Conservation (phyloP, 2,113 vertebrate genomes). For the Xenopus laevis region DNA sequence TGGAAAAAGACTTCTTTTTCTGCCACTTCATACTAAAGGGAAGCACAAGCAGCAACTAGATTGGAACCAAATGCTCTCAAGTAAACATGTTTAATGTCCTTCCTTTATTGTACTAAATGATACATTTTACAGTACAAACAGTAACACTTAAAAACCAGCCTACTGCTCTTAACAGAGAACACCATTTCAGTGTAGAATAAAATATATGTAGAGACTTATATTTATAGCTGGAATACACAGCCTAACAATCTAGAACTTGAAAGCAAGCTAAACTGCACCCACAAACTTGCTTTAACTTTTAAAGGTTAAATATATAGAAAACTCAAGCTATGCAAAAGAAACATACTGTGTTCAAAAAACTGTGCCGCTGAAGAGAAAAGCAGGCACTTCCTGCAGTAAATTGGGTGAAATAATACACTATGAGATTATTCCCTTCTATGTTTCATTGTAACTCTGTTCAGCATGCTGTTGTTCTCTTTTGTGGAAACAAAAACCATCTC, state of each 20-base stretch:
- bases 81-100: not conserved
- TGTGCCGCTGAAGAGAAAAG: conserved; percentile 1
- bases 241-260: too few species aligned
- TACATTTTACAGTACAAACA: not conserved
- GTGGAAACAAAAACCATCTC: conserved; percentile 46
- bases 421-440: conserved; percentile 9
- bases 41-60: conserved; percentile 52
- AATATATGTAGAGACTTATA: too few species aligned
- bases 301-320: not conserved
- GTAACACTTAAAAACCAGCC: too few species aligned
- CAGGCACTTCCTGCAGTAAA: conserved; percentile 16
- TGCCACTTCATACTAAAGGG: conserved; percentile 53
- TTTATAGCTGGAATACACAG: too few species aligned
- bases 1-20: conserved; percentile 69
- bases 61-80: not conserved
- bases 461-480: conserved; percentile 29
- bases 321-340: not conserved
- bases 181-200: too few species aligned
- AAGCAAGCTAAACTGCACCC: not conserved
- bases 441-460: conserved; percentile 10
- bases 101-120: not conserved
- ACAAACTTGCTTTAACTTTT: not conserved
- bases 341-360: conserved; percentile 47
- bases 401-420: conserved; percentile 20
- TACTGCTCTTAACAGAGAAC: too few species aligned